Percentiles rank a stretch among this genome's conserved stretches.
Evolutionary conservation across 2,888 invertebrate genomes (phyloP).

Genomic region (Mechanitis messenoides): DNA sequence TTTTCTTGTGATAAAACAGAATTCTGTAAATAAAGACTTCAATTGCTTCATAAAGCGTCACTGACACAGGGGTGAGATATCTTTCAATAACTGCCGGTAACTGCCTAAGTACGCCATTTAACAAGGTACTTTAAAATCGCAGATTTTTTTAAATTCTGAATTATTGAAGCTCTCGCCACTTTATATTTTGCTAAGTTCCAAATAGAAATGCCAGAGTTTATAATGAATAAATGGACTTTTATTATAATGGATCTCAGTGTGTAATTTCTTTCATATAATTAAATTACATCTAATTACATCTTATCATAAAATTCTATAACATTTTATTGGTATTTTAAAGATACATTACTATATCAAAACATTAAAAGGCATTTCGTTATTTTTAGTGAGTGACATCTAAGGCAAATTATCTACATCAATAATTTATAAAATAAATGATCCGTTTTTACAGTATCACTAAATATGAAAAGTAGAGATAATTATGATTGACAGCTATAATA

Average conservation of each 20-base stretch:
- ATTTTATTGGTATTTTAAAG: too few relatives aligned
- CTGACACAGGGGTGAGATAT: conserved; percentile 44
- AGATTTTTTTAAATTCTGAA: conserved; percentile 6
- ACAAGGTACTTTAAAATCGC: conserved; percentile 43
- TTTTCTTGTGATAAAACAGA: not conserved
- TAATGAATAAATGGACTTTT: not conserved
- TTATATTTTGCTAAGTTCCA: not conserved
- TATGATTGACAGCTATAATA: conserved; percentile 10
- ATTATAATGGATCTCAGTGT: not conserved
- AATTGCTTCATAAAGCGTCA: not conserved
- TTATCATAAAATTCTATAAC: too few relatives aligned
- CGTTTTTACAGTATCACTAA: too few relatives aligned
- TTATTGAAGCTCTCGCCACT: not conserved
- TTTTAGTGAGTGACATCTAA: too few relatives aligned
- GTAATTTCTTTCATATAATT: not conserved
- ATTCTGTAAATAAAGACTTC: not conserved
- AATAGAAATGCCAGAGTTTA: not conserved
- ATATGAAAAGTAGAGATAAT: too few relatives aligned
- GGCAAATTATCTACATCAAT: too few relatives aligned
- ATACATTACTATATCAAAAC: too few relatives aligned
- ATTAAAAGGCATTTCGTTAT: too few relatives aligned
- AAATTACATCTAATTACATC: not conserved
- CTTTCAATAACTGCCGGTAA: conserved; percentile 57
- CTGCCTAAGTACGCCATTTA: conserved; percentile 59
- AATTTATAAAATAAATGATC: too few relatives aligned